Evolutionary conservation across 1,140 invertebrate species (phyloP).

Genomic region (Megalopta genalis): DNA sequence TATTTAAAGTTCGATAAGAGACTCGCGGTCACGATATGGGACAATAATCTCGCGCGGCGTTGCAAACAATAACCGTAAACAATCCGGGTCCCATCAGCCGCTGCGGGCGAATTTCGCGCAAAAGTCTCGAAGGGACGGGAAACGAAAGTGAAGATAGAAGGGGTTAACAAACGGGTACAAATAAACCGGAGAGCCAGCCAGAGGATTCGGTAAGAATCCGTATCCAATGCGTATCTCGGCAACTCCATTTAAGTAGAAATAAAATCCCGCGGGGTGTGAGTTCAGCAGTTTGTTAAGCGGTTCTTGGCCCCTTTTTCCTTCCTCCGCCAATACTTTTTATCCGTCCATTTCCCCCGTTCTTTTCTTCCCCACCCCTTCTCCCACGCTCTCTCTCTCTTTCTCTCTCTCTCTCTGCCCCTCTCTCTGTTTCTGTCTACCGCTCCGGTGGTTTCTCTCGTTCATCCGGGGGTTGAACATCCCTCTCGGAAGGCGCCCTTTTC

Average conservation of each 20-base stretch:
- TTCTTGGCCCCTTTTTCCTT: constrained; percentile 54
- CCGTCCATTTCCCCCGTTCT: constrained; percentile 41
- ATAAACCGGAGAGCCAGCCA: constrained; percentile 47
- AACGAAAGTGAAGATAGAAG: not conserved
- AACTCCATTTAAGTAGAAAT: constrained; percentile 77
- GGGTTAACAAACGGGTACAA: constrained; percentile 54
- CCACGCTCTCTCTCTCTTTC: too few relatives aligned
- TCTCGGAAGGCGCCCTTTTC: constrained; percentile 46
- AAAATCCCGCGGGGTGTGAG: constrained; percentile 76
- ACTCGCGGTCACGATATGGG: not conserved
- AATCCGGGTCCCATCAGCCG: not conserved
- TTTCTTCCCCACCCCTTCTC: not conserved
- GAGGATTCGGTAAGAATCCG: constrained; percentile 59
- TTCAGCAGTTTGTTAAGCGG: constrained; percentile 78
- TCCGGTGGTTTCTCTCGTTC: constrained; percentile 48
- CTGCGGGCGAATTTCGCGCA: constrained; percentile 9
- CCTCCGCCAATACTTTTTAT: constrained; percentile 44
- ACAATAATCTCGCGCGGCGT: not conserved
- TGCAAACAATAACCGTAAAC: constrained; percentile 1
- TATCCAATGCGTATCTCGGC: constrained; percentile 72
- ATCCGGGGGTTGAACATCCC: constrained; percentile 26
- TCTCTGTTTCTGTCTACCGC: not conserved
- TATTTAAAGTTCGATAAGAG: too few relatives aligned
- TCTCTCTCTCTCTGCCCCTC: too few relatives aligned
- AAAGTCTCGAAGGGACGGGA: not conserved